Evolutionary conservation across 2,113 vertebrate genomes (phyloP).

Genomic region (Chaetodon trifascialis): DNA sequence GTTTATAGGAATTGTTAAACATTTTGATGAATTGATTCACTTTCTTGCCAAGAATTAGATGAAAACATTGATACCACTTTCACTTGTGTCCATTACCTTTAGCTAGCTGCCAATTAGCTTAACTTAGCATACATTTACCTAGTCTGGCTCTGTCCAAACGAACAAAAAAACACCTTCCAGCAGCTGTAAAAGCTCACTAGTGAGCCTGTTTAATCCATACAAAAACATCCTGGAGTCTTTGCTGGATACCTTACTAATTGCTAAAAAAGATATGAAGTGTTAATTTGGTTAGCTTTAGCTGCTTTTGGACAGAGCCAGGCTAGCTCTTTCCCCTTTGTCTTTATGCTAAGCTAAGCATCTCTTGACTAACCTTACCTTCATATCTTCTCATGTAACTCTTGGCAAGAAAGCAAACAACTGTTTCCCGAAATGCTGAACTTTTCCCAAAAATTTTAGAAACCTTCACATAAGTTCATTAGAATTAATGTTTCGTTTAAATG

Average conservation of each 20-base stretch:
- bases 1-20: constrained; percentile 11
- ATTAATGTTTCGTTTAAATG: constrained; percentile 31
- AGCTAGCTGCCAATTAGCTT: neutral
- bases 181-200: neutral
- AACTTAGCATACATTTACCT: neutral
- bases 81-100: neutral
- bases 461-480: constrained; percentile 4
- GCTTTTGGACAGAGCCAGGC: neutral
- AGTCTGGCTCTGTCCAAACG: neutral
- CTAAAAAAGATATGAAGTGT: too few relatives aligned
- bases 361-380: neutral
- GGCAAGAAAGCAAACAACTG: neutral
- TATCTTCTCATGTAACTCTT: neutral
- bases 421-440: constrained; percentile 6
- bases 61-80: neutral
- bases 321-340: neutral
- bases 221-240: too few relatives aligned
- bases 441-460: constrained; percentile 16
- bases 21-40: neutral
- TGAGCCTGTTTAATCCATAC: neutral
- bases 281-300: neutral
- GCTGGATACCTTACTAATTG: neutral
- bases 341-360: neutral
- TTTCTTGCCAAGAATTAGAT: neutral
- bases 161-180: neutral